These are phyloP conservation scores for Acronicta psi DNA, from an alignment of 2,888 invertebrate genomes.

Conservation along the genomic window DNA sequence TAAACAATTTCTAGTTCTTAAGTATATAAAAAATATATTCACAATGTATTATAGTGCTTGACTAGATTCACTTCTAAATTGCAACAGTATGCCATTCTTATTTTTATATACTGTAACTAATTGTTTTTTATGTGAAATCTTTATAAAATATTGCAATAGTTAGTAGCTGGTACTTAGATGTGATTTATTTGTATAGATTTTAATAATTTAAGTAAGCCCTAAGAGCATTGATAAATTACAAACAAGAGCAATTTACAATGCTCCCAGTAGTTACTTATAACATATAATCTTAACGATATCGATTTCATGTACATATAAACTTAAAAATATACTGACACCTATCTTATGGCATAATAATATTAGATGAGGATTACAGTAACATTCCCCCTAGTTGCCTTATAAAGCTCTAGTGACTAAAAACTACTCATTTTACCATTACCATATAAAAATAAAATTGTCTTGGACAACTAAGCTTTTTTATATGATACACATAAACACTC, in stretches of 20 bases:
- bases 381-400: constrained; percentile 79
- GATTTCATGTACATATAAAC: constrained; percentile 22
- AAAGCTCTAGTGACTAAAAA: constrained; percentile 81
- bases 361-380: constrained; percentile 60
- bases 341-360: constrained; percentile 65
- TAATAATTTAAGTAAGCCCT: constrained; percentile 28
- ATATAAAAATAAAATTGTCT: constrained; percentile 87
- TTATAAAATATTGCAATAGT: neutral
- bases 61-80: constrained; percentile 43
- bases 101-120: constrained; percentile 13
- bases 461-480: constrained; percentile 80
- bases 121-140: constrained; percentile 4
- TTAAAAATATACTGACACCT: constrained; percentile 55
- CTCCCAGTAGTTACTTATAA: constrained; percentile 30
- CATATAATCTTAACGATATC: neutral
- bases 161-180: constrained; percentile 47
- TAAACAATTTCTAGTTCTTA: constrained; percentile 7
- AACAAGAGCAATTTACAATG: constrained; percentile 27
- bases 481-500: constrained; percentile 77
- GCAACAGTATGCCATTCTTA: constrained; percentile 6
- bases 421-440: constrained; percentile 72
- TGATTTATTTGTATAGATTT: constrained; percentile 55
- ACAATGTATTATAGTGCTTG: constrained; percentile 14
- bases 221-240: constrained; percentile 34
- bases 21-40: constrained; percentile 13